Conservation (phyloP, 1,140 invertebrate species). For the Ceratosolen fusciceps region DNA sequence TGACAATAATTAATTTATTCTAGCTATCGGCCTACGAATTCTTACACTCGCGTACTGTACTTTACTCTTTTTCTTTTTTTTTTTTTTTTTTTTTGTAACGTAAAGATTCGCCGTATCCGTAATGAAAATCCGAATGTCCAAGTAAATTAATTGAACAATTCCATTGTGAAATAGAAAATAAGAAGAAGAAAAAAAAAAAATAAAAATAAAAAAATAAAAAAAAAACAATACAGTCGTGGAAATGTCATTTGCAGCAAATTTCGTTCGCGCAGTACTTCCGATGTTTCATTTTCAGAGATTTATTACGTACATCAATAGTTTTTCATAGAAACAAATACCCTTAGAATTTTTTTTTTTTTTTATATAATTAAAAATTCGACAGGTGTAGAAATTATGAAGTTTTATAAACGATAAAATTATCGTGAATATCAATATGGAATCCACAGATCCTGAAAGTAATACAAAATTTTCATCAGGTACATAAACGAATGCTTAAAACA, state of each 20-base stretch:
- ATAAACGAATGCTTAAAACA: not conserved
- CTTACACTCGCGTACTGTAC: too few relatives aligned
- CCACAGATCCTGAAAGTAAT: not conserved
- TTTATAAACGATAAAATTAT: constrained; percentile 31
- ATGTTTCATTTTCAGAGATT: not conserved
- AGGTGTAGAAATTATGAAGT: constrained; percentile 29
- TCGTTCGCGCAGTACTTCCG: not conserved
- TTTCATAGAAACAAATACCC: not conserved
- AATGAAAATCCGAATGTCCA: not conserved
- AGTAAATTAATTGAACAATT: not conserved
- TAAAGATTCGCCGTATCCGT: too few relatives aligned
- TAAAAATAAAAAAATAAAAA: too few relatives aligned
- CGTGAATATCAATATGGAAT: not conserved
- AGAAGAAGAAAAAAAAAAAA: too few relatives aligned
- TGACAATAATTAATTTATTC: too few relatives aligned
- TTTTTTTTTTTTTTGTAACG: too few relatives aligned
- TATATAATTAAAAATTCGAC: not conserved
- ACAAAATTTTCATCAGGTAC: constrained; percentile 21
- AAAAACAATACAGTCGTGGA: too few relatives aligned
- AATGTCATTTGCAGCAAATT: constrained; percentile 11
- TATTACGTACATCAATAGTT: not conserved
- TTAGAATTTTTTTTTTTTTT: not conserved
- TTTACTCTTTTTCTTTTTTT: too few relatives aligned
- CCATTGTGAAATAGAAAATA: constrained; percentile 12
- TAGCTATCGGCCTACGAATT: too few relatives aligned